Evolutionary conservation across 2,113 vertebrate species (phyloP), one percentile per base, ranked within the genome.

Genomic region (Morone saxatilis): DNA sequence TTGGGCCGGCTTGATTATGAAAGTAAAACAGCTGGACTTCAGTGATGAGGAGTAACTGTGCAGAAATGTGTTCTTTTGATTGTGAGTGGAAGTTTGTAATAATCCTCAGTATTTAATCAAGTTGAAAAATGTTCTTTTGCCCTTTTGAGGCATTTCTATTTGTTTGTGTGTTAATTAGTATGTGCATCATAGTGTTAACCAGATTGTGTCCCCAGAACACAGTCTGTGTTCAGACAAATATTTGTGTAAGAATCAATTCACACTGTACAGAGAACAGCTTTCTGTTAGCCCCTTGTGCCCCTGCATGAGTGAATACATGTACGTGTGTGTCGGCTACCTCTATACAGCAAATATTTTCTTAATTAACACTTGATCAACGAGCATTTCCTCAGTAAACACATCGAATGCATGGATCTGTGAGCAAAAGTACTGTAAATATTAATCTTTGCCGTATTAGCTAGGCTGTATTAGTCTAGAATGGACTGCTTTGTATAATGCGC

Each of bases 21-120:
- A 66, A 60, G 17, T 62, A n/a, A 75, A 91, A 80, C 78, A 93
- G 78, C 83, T 86, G 84, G 60, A 70, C 53, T 45, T 40, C 36
- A 47, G 67, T 68, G 62, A 77, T 74, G 69, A 71, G 17, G 73
- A 71, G 22, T 5, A 53, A 31, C 16, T 20, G 16, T 38, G 1
- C 22, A 16, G 38, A 69, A 47, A 8, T 45, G 54, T 50, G 19
- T 41, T 56, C 43, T 59, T 89, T 82, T 78, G 56, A 81, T 76
- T 36, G n/a, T 8, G n/a, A 20, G 43, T 51, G 48, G 9, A 78
- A 45, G 40, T 57, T 61, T 38, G 40, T 31, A 40, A 71, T 61
- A 31, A 71, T 72, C 13, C 20, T 17, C 6, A 57, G n/a, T 61
- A 54, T 22, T 57, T 75, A 1, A 63, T 77, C 20, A 38, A 57